These are phyloP conservation scores for Callimorpha dominula DNA, from an alignment of 2,888 invertebrate species.

Conservation along the genomic window DNA sequence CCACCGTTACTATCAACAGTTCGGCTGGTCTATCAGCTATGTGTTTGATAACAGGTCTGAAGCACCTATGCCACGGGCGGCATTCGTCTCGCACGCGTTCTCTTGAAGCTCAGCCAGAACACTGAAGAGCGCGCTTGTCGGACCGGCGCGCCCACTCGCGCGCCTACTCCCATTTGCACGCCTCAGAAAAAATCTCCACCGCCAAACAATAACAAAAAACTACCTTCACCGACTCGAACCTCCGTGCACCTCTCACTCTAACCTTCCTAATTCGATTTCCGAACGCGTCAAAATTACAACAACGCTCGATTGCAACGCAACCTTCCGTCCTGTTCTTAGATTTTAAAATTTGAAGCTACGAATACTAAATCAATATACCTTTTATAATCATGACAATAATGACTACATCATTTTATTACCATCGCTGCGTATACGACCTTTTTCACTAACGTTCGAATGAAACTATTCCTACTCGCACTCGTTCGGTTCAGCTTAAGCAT, in stretches of 20 bases:
- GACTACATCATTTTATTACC: conserved; percentile 44
- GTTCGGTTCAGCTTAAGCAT: conserved; percentile 84
- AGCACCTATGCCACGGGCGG: conserved; percentile 67
- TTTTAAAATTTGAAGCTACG: conserved; percentile 55
- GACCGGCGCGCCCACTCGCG: conserved; percentile 84
- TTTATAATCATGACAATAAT: conserved; percentile 33
- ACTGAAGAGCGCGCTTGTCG: conserved; percentile 86
- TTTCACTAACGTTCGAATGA: conserved; percentile 52
- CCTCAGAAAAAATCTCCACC: conserved; percentile 84
- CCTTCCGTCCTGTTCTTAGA: conserved; percentile 81
- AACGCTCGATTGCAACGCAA: conserved; percentile 80
- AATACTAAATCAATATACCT: conserved; percentile 31
- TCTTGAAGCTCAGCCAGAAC: conserved; percentile 86
- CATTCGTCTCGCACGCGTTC: conserved; percentile 81
- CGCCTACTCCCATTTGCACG: conserved; percentile 86
- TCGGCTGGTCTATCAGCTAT: conserved; percentile 44
- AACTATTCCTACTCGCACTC: conserved; percentile 87
- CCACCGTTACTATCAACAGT: conserved; percentile 58
- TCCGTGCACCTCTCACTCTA: conserved; percentile 83
- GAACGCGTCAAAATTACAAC: conserved; percentile 85
- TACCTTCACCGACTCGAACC: conserved; percentile 77
- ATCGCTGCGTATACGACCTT: conserved; percentile 56
- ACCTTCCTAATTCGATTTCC: conserved; percentile 85
- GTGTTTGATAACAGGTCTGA: conserved; percentile 52
- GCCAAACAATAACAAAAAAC: conserved; percentile 84